Percentiles rank a stretch among this genome's conserved stretches.
phyloP scores from a whole-genome alignment of 2,888 invertebrate species.

The Polymixis lichenea region DNA sequence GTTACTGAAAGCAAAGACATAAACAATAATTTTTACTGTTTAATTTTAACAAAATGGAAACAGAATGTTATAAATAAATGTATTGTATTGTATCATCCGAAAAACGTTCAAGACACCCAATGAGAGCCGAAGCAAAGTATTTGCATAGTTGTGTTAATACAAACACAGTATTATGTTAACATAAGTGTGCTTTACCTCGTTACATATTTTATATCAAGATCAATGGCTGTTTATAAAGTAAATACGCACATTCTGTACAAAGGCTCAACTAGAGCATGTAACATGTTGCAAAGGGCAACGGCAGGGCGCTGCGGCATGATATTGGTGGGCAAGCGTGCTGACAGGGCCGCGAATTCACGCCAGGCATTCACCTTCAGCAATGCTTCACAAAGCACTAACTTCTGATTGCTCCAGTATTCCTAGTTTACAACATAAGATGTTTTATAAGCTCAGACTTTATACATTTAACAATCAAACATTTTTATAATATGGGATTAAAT shows the following conservation, averaged over 20 bases:
- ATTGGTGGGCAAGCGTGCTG: slow-evolving; percentile 95
- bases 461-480: not conserved
- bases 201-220: not conserved
- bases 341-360: slow-evolving; percentile 95
- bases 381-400: slow-evolving; percentile 97
- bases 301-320: slow-evolving; percentile 95
- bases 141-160: slow-evolving; percentile 38
- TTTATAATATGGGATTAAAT: not conserved
- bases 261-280: slow-evolving; percentile 96
- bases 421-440: slow-evolving; percentile 58
- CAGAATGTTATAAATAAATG: not conserved
- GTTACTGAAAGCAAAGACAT: slow-evolving; percentile 87
- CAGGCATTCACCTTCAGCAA: slow-evolving; percentile 97
- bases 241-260: slow-evolving; percentile 93
- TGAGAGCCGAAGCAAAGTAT: not conserved
- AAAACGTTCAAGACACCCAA: not conserved
- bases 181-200: not conserved
- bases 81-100: not conserved
- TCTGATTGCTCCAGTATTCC: slow-evolving; percentile 95
- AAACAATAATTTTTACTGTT: not conserved
- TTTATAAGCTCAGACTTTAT: not conserved
- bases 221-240: slow-evolving; percentile 1
- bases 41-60: not conserved
- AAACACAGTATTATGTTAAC: slow-evolving; percentile 3
- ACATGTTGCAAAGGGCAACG: slow-evolving; percentile 93